Percentiles rank a stretch among this genome's conserved stretches.
Evolutionary conservation across 2,888 invertebrate genomes (phyloP).

Genomic region (Clivina fossor): DNA sequence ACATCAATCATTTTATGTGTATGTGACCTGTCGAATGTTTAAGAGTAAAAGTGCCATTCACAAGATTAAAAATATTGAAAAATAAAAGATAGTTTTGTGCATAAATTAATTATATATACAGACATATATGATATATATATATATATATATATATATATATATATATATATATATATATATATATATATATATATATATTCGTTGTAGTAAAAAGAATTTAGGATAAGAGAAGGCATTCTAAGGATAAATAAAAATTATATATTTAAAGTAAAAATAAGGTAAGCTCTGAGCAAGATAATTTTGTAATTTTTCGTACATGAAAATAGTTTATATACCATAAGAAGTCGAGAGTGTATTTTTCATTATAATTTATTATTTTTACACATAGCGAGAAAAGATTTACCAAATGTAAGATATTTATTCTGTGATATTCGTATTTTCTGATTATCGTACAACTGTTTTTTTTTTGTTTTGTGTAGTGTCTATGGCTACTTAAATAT

Average conservation of each 20-base stretch:
- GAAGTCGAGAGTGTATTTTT: slow-evolving; percentile 18
- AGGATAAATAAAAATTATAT: too few relatives aligned
- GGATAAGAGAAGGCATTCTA: slow-evolving; percentile 14
- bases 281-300: slow-evolving; percentile 12
- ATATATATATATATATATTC: slow-evolving; percentile 2
- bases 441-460: slow-evolving; percentile 12
- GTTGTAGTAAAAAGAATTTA: slow-evolving; percentile 11
- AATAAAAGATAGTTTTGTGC: slow-evolving; percentile 14
- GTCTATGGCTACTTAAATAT: slow-evolving; percentile 13
- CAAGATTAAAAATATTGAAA: too few relatives aligned
- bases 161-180: too few relatives aligned
- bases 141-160: too few relatives aligned
- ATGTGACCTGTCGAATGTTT: slow-evolving; percentile 8
- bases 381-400: slow-evolving; percentile 4
- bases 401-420: slow-evolving; percentile 24
- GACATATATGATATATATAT: too few relatives aligned
- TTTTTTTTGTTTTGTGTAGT: slow-evolving; percentile 17
- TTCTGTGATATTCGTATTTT: slow-evolving; percentile 19
- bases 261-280: neutral
- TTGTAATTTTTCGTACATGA: slow-evolving; percentile 22
- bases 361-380: slow-evolving; percentile 8
- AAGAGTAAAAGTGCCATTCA: slow-evolving; percentile 18
- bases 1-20: neutral
- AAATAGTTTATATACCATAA: slow-evolving; percentile 6
- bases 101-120: slow-evolving; percentile 1